Conservation (phyloP, 2,888 invertebrate genomes). For the Erpobdella octoculata region DNA sequence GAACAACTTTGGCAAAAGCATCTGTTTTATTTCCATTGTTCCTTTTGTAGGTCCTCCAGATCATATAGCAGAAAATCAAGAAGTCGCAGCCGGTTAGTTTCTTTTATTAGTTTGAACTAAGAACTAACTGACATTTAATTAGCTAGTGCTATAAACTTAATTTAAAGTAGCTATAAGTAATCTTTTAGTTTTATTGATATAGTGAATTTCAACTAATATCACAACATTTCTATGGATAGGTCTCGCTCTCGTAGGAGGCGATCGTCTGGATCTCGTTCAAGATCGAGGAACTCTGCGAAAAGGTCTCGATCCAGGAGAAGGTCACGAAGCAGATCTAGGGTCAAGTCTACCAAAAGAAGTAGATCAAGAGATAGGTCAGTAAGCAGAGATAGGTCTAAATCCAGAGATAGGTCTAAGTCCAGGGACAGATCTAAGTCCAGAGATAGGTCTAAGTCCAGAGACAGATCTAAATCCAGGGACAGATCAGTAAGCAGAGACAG, state of each 20-base stretch:
- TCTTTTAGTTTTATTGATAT: neutral
- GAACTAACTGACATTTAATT: too few species aligned
- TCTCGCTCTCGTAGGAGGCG: neutral
- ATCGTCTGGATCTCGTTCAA: neutral
- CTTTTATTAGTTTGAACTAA: too few species aligned
- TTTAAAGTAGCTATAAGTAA: neutral
- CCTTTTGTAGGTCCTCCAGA: neutral
- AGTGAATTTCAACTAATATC: neutral
- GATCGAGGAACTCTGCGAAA: neutral
- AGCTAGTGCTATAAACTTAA: neutral
- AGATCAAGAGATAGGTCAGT: neutral
- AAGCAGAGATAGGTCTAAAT: neutral
- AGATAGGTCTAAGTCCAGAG: neutral
- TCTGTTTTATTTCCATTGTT: too few species aligned
- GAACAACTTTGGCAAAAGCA: too few species aligned
- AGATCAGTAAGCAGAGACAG: conserved; percentile 5
- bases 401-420: neutral
- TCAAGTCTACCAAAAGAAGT: neutral
- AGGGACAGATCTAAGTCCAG: neutral
- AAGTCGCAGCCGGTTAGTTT: conserved; percentile 13
- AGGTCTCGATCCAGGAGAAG: neutral
- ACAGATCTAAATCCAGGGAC: neutral
- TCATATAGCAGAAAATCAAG: conserved; percentile 7
- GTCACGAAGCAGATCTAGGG: neutral
- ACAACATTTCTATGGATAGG: neutral